Evolutionary conservation across 92 coral and sea anemone genomes (phyloP), one percentile per base, ranked within the genome.

Genomic region (Actinernus sp.): DNA sequence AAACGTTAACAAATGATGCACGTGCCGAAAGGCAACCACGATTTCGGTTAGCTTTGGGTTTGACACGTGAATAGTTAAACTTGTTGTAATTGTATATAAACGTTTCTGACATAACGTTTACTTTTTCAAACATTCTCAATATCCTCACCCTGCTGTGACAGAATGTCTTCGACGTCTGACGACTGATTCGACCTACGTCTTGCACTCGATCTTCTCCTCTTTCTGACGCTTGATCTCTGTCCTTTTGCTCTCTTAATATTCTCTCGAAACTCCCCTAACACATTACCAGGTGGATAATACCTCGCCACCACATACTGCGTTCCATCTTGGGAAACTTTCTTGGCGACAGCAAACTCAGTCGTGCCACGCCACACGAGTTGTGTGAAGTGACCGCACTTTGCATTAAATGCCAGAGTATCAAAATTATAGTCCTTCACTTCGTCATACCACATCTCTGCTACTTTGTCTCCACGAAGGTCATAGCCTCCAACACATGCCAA

Each of bases 281-380:
- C 49, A 37, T 95, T 95, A 47, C 99, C 99, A 7, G 95, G 90
- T 11, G 99, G 99, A 58, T 78, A 76, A 40, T 95, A 95, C 73
- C 97, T 74, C 23, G 97, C 99, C 0, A 91, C 99, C 31, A 91
- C 83, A 63, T 75, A 87, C 37, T 91, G 92, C 17, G 88, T 78
- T 41, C 99, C 99, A 58, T 84, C 88, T 13, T 58, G 74, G 12
- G 83, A 62, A 8, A 59, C 61, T 26, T 45, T 68, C 89, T 79
- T 90, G 16, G 92, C 97, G 17, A 76, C 89, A 8, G 92, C 97
- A 26, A 90, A 41, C 53, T 86, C 92, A n/a, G 73, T 78, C 17
- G 97, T 78, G 11, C 73, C 73, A 2, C 83, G 55, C 97, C 97
- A 90, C 46, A 90, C 77, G 67, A 86, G 73, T 60, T 90, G 92